A percentile compares a stretch with the other conserved stretches of the same genome.
These are phyloP conservation scores for Selenia dentaria DNA, from an alignment of 2,888 invertebrate genomes.

Conservation along the genomic window DNA sequence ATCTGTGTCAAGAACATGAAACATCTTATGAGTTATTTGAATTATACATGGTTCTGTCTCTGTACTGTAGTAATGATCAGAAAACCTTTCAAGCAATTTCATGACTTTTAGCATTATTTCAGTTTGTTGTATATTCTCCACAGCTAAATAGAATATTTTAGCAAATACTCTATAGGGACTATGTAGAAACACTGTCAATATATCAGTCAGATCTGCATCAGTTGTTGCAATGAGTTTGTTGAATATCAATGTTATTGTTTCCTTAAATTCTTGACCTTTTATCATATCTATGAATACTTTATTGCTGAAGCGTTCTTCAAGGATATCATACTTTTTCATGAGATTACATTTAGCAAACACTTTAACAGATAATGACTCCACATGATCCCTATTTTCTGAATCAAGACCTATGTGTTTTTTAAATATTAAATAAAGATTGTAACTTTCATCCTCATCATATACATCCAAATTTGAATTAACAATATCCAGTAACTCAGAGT, in stretches of 20 bases:
- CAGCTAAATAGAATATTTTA: conserved; percentile 61
- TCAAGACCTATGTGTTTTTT: conserved; percentile 40
- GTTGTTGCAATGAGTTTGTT: conserved; percentile 61
- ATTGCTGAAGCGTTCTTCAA: conserved; percentile 54
- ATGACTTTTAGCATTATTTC: conserved; percentile 65
- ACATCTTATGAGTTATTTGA: conserved; percentile 46
- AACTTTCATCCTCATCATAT: conserved; percentile 51
- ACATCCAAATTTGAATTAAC: conserved; percentile 48
- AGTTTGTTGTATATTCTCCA: conserved; percentile 59
- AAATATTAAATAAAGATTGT: conserved; percentile 48
- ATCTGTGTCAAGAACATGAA: conserved; percentile 51
- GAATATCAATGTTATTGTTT: conserved; percentile 59
- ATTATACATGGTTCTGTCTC: conserved; percentile 66
- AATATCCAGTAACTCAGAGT: conserved; percentile 47
- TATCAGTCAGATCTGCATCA: conserved; percentile 53
- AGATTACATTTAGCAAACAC: conserved; percentile 54
- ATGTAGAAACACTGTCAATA: conserved; percentile 64
- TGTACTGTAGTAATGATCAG: conserved; percentile 57
- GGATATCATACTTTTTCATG: conserved; percentile 49
- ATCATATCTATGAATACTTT: conserved; percentile 50
- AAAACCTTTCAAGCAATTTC: conserved; percentile 55
- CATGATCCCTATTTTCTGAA: conserved; percentile 40
- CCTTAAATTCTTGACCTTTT: conserved; percentile 47
- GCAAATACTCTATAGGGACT: conserved; percentile 59
- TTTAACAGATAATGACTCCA: conserved; percentile 50